Conservation (phyloP, 2,113 vertebrate species). For the Eonycteris spelaea region DNA sequence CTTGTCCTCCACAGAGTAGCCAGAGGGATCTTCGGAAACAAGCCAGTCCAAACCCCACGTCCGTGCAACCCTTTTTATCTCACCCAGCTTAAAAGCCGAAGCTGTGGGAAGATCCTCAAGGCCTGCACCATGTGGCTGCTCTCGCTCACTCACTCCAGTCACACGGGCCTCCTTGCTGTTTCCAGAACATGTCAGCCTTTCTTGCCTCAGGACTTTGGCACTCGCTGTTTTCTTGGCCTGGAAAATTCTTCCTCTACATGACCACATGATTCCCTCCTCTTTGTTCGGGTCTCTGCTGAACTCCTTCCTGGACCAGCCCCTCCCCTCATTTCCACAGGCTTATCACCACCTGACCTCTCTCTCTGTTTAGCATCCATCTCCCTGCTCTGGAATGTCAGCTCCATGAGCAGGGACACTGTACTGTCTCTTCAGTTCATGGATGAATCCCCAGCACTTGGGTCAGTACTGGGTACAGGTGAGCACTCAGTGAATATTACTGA, state of each 20-base stretch:
- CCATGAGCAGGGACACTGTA: accelerated
- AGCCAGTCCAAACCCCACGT: background rate
- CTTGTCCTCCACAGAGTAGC: background rate
- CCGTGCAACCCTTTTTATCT: background rate
- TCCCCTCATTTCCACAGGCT: accelerated
- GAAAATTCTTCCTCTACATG: background rate
- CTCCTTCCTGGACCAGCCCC: background rate
- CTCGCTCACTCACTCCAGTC: background rate
- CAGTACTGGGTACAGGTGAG: background rate
- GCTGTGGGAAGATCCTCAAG: background rate
- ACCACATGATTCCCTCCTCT: background rate
- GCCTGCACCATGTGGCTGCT: accelerated
- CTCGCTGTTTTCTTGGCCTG: background rate
- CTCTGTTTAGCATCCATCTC: accelerated
- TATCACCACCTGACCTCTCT: background rate
- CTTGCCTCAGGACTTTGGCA: background rate
- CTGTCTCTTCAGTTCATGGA: background rate
- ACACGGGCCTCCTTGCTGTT: background rate
- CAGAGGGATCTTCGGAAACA: background rate
- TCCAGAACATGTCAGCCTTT: background rate
- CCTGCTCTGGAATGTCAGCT: background rate
- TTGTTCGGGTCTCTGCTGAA: background rate
- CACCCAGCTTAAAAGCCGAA: background rate
- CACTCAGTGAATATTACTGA: background rate
- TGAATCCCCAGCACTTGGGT: background rate